Percentiles rank a stretch among this genome's conserved stretches.
These are phyloP conservation scores for Lepidocyrtoides sp. DNA, from an alignment of 2,888 invertebrate species.

Conservation along the genomic window DNA sequence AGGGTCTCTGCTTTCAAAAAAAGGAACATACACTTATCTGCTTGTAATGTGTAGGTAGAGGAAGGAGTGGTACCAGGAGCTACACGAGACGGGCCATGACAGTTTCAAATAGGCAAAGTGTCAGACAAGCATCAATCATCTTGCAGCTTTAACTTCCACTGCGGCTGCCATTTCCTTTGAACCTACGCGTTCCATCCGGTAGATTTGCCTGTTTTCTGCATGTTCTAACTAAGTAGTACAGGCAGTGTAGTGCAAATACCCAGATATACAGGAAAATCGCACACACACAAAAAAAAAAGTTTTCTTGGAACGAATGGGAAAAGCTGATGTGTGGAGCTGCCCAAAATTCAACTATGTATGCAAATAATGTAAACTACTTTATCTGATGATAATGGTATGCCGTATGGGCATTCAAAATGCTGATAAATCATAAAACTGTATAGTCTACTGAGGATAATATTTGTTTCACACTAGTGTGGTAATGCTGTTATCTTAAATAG, in stretches of 20 bases:
- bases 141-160: constrained; percentile 46
- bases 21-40: background rate
- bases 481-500: too few species aligned
- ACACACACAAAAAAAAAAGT: background rate
- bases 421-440: too few species aligned
- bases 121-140: constrained; percentile 78
- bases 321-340: background rate
- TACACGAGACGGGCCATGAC: constrained; percentile 58
- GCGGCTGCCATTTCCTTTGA: constrained; percentile 29
- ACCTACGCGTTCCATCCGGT: background rate
- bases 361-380: background rate
- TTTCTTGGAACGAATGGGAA: background rate
- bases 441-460: too few species aligned
- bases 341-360: background rate
- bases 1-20: background rate
- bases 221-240: background rate
- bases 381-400: too few species aligned
- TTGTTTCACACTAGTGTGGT: too few species aligned
- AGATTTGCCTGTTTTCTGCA: background rate
- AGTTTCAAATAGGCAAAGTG: constrained; percentile 76
- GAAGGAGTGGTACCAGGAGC: constrained; percentile 26
- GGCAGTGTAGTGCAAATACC: background rate
- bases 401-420: too few species aligned
- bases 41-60: background rate
- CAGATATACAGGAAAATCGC: background rate